phyloP scores from a whole-genome alignment of 2,113 vertebrate genomes.

The Ceyx margarethae region DNA sequence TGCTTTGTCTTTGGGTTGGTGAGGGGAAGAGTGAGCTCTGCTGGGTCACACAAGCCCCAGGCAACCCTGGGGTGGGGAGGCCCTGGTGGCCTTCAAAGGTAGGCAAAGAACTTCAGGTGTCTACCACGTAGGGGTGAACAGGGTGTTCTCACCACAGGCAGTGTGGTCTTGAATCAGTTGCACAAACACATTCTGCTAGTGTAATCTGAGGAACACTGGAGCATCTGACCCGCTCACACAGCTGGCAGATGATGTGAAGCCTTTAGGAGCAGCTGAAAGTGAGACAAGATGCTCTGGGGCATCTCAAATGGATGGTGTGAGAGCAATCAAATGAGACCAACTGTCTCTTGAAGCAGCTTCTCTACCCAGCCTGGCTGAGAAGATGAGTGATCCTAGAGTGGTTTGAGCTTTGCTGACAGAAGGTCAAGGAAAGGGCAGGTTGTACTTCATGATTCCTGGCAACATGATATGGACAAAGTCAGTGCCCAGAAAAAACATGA shows the following conservation, averaged over 20 bases:
- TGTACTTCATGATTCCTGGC: background rate
- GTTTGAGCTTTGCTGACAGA: background rate
- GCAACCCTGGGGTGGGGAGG: background rate
- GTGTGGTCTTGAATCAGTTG: background rate
- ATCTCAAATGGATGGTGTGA: accelerated
- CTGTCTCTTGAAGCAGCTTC: background rate
- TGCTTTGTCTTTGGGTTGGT: background rate
- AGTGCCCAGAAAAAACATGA: background rate
- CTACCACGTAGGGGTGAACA: background rate
- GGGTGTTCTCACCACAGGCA: background rate
- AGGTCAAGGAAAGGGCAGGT: background rate
- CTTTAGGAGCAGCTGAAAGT: background rate
- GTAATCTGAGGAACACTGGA: background rate
- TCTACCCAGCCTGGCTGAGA: background rate
- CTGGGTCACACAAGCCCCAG: background rate
- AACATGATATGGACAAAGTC: background rate
- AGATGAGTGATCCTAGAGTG: background rate
- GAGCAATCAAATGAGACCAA: background rate
- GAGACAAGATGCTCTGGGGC: background rate
- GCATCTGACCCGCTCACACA: background rate
- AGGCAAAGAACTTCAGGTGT: background rate
- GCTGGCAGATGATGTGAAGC: background rate
- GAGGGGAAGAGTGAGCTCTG: background rate
- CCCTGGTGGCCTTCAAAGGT: background rate
- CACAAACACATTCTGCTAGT: background rate